Evolutionary conservation across 1,140 invertebrate species (phyloP), one percentile per base, ranked within the genome.

Genomic region (Drosophila novamexicana): DNA sequence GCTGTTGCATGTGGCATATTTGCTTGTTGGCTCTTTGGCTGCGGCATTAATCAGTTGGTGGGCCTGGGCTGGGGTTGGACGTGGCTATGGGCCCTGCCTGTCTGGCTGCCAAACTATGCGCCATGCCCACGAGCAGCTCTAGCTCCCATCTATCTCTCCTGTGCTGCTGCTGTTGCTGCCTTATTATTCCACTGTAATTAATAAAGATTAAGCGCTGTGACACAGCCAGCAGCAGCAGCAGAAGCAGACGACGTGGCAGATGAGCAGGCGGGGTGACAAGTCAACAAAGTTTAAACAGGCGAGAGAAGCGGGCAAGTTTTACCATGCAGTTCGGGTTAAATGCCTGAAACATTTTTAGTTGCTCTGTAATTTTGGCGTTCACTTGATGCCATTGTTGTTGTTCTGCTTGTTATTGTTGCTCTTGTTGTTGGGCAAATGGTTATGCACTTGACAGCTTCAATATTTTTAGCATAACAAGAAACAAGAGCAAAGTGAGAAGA

Each of bases 171-270:
- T 62, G 29, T 37, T 56, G 52, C 42, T 64, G 72, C 72, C 82
- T 88, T 88, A 86, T 86, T 86, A 86, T 88, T 88, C 76, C 84
- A 89, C 74, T 89, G 83, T 89, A 88, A 88, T 88, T 88, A 88
- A 88, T 88, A 88, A 88, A 88, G 83, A 88, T 88, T 88, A 88
- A 88, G 82, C 80, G 84, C 44, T 88, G 84, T 88, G 83, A 88
- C 80, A 88, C 77, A 80, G 70, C 79, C 64, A 78, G 65, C 73
- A 81, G 8, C 50, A 54, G 49, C 40, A 62, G 40, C 63, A 54
- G 16, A 5, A n/a, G 10, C 49, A 40, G 2, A 18, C 42, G 37
- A 4, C 7, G 40, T 8, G 8, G 10, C 34, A 18, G 18, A 42
- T 18, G 39, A 36, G 7, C 32, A 53, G 14, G 29, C n/a, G 47